Evolutionary conservation across 2,797 vertebrate genomes (phyloP), one percentile per base, ranked within the genome.

Genomic region (Centroberyx gerrardi): DNA sequence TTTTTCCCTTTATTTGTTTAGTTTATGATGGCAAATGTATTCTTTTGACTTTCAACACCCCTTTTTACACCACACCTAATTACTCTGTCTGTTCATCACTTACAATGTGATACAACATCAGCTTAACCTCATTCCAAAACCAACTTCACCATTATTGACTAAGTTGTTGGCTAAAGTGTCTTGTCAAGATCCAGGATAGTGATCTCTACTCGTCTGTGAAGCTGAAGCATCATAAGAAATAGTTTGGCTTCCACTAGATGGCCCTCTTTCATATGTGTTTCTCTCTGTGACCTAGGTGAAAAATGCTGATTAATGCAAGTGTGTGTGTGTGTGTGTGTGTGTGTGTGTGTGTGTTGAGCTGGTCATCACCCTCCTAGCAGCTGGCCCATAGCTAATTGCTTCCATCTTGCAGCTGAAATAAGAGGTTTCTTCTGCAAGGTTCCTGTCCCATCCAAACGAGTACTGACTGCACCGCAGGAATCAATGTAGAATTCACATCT

Each of bases 311-410:
- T 84, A 85, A 83, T 84, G 71, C 64, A 63, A 84, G 59, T 38
- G 49, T 28, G n/a, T 36, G 28, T 40, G 38, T 48, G n/a, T 40
- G 33, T 51, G 46, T 33, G 7, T 51, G 13, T 51, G 38, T 9
- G 31, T 18, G 42, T 38, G 22, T 58, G 38, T 52, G 18, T 49
- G 7, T 29, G 13, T 27, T 40, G 38, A 10, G 38, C 38, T 40
- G 38, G 38, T 68, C 8, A 10, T 69, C 38, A 22, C 36, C 53
- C 10, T 64, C 31, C 7, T 8, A 68, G 68, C 71, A 88, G 64
- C 75, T 78, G 68, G 64, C 48, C 80, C 56, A 9, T 75, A 67
- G 87, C 74, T 91, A 90, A 93, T 90, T 90, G 72, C 71, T 83
- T 87, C 80, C 78, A 84, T 88, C 82, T 68, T 77, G 62, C 63